These are phyloP conservation scores for Limnephilus lunatus DNA, from an alignment of 2,888 invertebrate genomes.

Conservation along the genomic window DNA sequence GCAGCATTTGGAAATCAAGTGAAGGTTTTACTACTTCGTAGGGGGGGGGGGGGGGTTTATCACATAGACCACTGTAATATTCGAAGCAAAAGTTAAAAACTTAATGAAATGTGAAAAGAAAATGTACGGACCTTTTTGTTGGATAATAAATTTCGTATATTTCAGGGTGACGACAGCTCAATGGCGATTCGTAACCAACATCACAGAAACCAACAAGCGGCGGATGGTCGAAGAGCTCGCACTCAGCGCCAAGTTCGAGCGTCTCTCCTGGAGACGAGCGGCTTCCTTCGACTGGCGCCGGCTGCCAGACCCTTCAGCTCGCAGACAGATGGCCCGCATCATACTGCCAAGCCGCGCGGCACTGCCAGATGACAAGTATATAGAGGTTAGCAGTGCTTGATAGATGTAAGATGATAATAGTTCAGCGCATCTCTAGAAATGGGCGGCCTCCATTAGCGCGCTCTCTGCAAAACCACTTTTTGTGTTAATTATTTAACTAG, in stretches of 20 bases:
- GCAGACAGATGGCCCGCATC: slow-evolving; percentile 84
- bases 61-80: too few relatives aligned
- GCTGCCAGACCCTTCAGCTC: slow-evolving; percentile 81
- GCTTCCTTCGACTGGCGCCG: slow-evolving; percentile 83
- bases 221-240: slow-evolving; percentile 85
- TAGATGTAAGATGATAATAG: too few relatives aligned
- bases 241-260: slow-evolving; percentile 84
- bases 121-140: too few relatives aligned
- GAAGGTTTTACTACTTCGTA: too few relatives aligned
- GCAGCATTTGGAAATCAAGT: too few relatives aligned
- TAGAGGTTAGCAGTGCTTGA: slow-evolving; percentile 77
- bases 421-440: too few relatives aligned
- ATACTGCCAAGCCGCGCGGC: slow-evolving; percentile 85
- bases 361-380: slow-evolving; percentile 84
- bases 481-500: too few relatives aligned
- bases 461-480: too few relatives aligned
- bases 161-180: slow-evolving; percentile 82
- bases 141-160: slow-evolving; percentile 52
- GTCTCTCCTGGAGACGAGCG: slow-evolving; percentile 85
- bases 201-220: slow-evolving; percentile 83
- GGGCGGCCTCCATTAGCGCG: too few relatives aligned
- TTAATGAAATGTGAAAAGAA: too few relatives aligned
- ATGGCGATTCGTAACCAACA: slow-evolving; percentile 88
- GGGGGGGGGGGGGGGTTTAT: too few relatives aligned
- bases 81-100: too few relatives aligned